Base-by-base conservation (phyloP, 2,888 invertebrate species). In the Halictus quadricinctus region DNA sequence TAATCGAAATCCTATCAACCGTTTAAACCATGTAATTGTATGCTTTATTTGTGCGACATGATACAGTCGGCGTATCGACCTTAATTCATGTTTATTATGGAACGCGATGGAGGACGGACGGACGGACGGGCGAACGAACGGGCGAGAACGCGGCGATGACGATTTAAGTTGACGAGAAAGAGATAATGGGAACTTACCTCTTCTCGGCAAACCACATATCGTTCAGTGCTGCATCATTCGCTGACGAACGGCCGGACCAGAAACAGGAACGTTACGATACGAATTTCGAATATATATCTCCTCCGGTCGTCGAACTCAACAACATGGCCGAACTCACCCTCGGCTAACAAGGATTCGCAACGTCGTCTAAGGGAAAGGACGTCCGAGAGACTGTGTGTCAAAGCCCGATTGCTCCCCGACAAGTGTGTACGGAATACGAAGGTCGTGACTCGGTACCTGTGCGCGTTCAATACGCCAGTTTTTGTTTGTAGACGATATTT, bases 251-350 rank as follows among this genome's bases (percentile, higher is more conserved):
- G 25, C 72, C 58, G 64, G 36, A 60, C 21, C n/a, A 54, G 54
- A 70, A 41, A 48, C 10, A 72, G 73, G 21, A 41, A 36, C 70
- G 69, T 70, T 58, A n/a, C 46, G n/a, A 12, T 54, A 76, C 77
- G 18, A 18, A 80, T 81, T 48, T 48, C 21, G 54, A 76, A 41
- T 69, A 69, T 73, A 76, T 83, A 73, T 76, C 84, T 74, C 72
- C 25, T 48, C 76, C 73, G 80, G 72, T 86, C 78, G 79, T 74
- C 76, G 81, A 90, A 87, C 82, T 88, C 83, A 76, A 70, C 88
- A 90, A 90, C 79, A 90, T 90, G 90, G 90, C 90, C 83, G 89
- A 81, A 83, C 64, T 80, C 86, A 89, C 88, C 88, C 88, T 88
- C 80, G 72, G 79, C 79, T 41, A 83, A 78, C 54, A 78, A 77